Percentiles rank a stretch among this genome's conserved stretches.
Evolutionary conservation across 2,113 vertebrate genomes (phyloP).

Genomic region (Mola mola): DNA sequence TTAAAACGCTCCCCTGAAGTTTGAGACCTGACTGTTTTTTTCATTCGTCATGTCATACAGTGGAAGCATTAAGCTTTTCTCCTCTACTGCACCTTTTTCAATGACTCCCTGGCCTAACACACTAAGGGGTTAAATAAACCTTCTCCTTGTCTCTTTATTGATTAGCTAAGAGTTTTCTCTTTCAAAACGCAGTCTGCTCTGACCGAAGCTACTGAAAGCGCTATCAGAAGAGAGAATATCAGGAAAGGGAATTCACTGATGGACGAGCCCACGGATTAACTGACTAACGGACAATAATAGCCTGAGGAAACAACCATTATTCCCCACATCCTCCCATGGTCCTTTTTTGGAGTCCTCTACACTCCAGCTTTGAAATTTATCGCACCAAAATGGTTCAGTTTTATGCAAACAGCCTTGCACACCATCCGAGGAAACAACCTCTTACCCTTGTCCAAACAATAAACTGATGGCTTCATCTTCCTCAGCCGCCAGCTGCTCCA

Average conservation of each 20-base stretch:
- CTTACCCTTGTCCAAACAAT: slow-evolving; percentile 37
- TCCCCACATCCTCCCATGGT: slow-evolving; percentile 54
- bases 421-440: slow-evolving; percentile 36
- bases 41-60: not conserved
- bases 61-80: not conserved
- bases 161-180: slow-evolving; percentile 22
- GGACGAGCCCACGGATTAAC: slow-evolving; percentile 35
- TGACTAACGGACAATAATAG: slow-evolving; percentile 50
- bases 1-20: too few species aligned
- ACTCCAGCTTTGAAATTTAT: slow-evolving; percentile 59
- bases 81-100: not conserved
- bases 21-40: not conserved
- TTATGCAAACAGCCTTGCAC: slow-evolving; percentile 41
- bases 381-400: slow-evolving; percentile 6
- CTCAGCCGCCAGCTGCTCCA: slow-evolving; percentile 45
- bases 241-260: slow-evolving; percentile 56
- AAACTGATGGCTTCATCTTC: slow-evolving; percentile 58
- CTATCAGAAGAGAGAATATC: slow-evolving; percentile 35
- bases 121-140: slow-evolving; percentile 46
- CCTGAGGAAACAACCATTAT: slow-evolving; percentile 71
- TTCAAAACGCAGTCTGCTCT: slow-evolving; percentile 41
- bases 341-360: slow-evolving; percentile 33
- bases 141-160: slow-evolving; percentile 38
- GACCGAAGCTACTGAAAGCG: slow-evolving; percentile 27
- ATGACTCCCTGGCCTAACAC: not conserved